Evolutionary conservation across 2,797 vertebrate genomes (phyloP).

Genomic region (Morelia viridis): DNA sequence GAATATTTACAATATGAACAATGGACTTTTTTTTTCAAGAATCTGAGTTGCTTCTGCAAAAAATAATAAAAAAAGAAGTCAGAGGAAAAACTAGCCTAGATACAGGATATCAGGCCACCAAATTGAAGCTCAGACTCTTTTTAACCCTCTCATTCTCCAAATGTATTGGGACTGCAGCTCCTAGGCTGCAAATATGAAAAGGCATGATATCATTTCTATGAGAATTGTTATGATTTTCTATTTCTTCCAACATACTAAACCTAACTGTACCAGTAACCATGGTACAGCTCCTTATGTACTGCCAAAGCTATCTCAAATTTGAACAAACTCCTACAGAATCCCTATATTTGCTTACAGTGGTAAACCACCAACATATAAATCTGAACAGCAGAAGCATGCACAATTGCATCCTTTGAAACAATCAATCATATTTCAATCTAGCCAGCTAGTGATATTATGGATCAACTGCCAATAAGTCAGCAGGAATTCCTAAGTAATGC

Average conservation of each 20-base stretch:
- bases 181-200: neutral
- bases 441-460: fast-evolving
- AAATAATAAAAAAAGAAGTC: neutral
- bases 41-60: neutral
- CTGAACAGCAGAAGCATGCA: neutral
- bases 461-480: neutral
- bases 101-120: neutral
- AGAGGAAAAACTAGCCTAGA: neutral
- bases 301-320: neutral
- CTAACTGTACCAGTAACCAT: neutral
- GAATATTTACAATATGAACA: neutral
- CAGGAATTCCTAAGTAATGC: neutral
- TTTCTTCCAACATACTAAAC: neutral
- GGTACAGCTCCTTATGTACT: neutral
- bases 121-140: neutral
- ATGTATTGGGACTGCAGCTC: neutral
- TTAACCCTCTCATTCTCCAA: neutral
- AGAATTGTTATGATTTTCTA: neutral
- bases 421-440: fast-evolving
- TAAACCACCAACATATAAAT: neutral
- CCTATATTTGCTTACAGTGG: neutral
- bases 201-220: neutral
- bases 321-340: neutral
- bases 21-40: neutral
- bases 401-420: neutral